Percentiles rank a stretch among this genome's conserved stretches.
Conservation (phyloP, 2,888 invertebrate species). For the Chrysolina oricalcia region DNA sequence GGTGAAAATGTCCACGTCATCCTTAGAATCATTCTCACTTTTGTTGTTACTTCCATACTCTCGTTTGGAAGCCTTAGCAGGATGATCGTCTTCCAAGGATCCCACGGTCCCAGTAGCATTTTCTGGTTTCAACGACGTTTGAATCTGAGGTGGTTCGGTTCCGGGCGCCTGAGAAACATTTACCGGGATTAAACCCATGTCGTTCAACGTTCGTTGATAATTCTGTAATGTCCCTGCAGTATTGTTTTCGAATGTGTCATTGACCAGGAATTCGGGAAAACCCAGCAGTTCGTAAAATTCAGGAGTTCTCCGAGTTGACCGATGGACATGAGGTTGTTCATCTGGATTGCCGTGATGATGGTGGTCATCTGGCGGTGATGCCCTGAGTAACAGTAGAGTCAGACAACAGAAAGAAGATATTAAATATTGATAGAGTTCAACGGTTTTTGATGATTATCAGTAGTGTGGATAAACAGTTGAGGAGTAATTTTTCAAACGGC, state of each 20-base stretch:
- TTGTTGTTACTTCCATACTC: neutral
- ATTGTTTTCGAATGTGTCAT: neutral
- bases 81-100: neutral
- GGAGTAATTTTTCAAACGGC: too few species aligned
- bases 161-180: neutral
- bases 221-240: neutral
- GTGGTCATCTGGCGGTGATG: neutral
- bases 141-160: neutral
- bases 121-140: neutral
- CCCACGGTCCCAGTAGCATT: neutral
- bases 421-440: neutral
- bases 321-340: neutral
- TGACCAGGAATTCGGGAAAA: neutral
- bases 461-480: neutral
- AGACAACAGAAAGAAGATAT: neutral
- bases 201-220: neutral
- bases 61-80: neutral
- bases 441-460: neutral
- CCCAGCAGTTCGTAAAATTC: neutral
- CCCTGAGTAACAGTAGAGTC: conserved; percentile 4
- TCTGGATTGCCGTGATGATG: neutral
- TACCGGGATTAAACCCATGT: too few species aligned
- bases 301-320: neutral
- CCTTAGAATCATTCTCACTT: neutral
- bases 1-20: conserved; percentile 13